A percentile compares a stretch with the other conserved stretches of the same genome.
These are phyloP conservation scores for Callocephalon fimbriatum DNA, from an alignment of 2,113 vertebrate genomes.

Conservation along the genomic window DNA sequence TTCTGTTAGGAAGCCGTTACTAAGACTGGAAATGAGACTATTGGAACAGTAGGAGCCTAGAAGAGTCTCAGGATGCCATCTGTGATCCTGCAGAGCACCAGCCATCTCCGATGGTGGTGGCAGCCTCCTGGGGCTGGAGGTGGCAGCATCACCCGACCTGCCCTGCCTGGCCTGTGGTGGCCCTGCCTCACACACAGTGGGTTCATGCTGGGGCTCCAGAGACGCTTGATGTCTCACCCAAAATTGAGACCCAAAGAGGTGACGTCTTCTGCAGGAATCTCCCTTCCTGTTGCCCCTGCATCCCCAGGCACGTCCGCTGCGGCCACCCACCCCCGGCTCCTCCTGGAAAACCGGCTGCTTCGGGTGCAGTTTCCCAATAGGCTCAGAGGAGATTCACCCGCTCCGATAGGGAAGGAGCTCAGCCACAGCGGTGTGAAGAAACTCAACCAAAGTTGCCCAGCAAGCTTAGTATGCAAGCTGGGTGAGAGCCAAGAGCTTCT, in stretches of 20 bases:
- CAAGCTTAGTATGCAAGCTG: neutral
- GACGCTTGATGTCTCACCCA: neutral
- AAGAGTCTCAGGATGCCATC: too few species aligned
- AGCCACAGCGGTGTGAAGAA: neutral
- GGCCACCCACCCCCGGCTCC: neutral
- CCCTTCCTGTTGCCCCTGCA: neutral
- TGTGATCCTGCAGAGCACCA: neutral
- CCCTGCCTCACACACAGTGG: rapidly evolving
- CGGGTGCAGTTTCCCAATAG: neutral
- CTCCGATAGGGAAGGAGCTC: neutral
- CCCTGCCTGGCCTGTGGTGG: neutral
- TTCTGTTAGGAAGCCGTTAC: too few species aligned
- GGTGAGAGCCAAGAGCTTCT: neutral
- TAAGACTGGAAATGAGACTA: too few species aligned
- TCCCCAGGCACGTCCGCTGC: neutral
- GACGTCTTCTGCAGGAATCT: neutral
- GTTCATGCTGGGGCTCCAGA: neutral
- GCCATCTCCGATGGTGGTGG: rapidly evolving
- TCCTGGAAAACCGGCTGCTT: neutral
- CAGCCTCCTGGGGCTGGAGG: neutral
- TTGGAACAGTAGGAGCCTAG: too few species aligned
- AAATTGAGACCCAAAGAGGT: neutral
- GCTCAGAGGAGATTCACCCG: neutral
- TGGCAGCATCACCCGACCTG: neutral
- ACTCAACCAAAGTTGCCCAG: neutral